phyloP scores from a whole-genome alignment of 2,888 invertebrate genomes.

The Physocephala rufipes region DNA sequence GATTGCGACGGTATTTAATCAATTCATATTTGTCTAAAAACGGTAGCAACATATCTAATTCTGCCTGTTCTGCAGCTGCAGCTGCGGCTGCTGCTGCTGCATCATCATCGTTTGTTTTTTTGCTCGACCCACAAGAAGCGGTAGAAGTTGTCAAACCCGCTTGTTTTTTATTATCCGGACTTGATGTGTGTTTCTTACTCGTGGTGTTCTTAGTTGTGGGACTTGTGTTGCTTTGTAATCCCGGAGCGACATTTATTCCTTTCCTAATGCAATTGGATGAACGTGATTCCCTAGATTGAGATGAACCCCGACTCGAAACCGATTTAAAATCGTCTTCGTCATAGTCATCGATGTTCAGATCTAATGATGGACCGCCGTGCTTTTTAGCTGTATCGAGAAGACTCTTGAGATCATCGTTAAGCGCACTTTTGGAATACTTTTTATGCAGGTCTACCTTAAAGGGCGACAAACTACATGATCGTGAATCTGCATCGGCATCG shows the following conservation, averaged over 20 bases:
- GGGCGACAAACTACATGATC: slow-evolving; percentile 63
- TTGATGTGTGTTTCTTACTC: slow-evolving; percentile 34
- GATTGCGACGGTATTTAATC: slow-evolving; percentile 71
- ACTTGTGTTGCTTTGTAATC: slow-evolving; percentile 10
- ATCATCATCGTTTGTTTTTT: neutral
- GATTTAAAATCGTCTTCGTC: slow-evolving; percentile 59
- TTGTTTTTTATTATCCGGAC: slow-evolving; percentile 45
- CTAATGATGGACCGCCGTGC: slow-evolving; percentile 35
- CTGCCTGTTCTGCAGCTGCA: slow-evolving; percentile 55
- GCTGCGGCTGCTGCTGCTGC: slow-evolving; percentile 53
- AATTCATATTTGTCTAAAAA: slow-evolving; percentile 71
- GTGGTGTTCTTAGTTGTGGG: slow-evolving; percentile 29
- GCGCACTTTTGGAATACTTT: slow-evolving; percentile 66
- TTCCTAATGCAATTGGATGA: slow-evolving; percentile 24
- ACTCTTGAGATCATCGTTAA: slow-evolving; percentile 61
- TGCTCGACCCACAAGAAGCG: slow-evolving; percentile 24
- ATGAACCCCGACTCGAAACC: slow-evolving; percentile 55
- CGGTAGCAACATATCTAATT: slow-evolving; percentile 60
- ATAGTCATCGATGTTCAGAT: slow-evolving; percentile 47
- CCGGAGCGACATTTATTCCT: neutral
- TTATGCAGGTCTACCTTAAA: slow-evolving; percentile 66
- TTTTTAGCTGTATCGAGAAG: slow-evolving; percentile 59
- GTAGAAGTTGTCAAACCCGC: slow-evolving; percentile 30
- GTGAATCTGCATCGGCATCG: slow-evolving; percentile 51
- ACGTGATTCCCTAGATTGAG: slow-evolving; percentile 44